Conservation (phyloP, 2,797 vertebrate species). For the Zalophus californianus region DNA sequence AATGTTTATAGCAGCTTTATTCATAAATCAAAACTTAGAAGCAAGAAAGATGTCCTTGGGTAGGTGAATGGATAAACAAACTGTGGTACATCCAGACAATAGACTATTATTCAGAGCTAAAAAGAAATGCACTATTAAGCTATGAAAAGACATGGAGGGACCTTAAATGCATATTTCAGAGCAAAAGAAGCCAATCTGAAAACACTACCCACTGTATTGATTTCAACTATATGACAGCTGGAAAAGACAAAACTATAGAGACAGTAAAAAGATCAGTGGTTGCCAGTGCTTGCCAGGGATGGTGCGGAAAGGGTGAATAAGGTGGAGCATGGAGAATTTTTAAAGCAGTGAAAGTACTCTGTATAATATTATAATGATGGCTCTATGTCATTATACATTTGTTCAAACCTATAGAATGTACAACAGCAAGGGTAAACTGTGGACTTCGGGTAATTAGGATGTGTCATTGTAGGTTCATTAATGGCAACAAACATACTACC, state of each 20-base stretch:
- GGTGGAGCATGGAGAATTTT: background rate
- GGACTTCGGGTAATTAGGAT: background rate
- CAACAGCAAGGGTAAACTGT: background rate
- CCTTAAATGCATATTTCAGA: background rate
- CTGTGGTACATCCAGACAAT: background rate
- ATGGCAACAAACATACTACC: background rate
- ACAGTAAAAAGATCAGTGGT: background rate
- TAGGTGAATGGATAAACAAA: background rate
- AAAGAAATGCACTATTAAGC: background rate
- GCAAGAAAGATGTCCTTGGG: background rate
- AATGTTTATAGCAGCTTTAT: background rate
- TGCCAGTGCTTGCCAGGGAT: background rate
- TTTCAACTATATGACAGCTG: background rate
- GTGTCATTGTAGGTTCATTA: background rate
- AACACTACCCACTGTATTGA: background rate
- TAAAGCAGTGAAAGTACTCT: background rate
- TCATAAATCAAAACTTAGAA: background rate
- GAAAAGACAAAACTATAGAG: background rate
- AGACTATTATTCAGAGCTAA: background rate
- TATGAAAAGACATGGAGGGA: background rate
- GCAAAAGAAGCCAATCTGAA: background rate
- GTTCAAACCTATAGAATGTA: background rate
- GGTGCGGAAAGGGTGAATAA: background rate
- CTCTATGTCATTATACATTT: background rate
- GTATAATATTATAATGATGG: background rate